These are phyloP conservation scores for Hirtodrosophila alboralis DNA, from an alignment of 2,888 invertebrate genomes.

Conservation along the genomic window DNA sequence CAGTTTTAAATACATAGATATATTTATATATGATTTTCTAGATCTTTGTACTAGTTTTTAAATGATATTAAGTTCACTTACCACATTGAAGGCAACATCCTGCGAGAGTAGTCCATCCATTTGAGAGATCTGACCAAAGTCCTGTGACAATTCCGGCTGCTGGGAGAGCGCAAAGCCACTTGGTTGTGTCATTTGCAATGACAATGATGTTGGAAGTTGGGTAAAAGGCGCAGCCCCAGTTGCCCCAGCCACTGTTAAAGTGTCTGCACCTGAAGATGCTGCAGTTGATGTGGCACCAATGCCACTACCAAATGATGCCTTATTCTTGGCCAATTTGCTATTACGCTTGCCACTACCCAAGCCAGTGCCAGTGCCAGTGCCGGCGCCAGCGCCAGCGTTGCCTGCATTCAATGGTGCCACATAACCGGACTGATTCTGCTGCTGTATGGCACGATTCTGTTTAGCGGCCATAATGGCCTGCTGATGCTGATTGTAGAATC, in stretches of 20 bases:
- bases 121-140: slow-evolving; percentile 88
- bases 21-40: no score
- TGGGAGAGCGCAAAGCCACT: slow-evolving; percentile 88
- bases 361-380: slow-evolving; percentile 57
- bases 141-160: slow-evolving; percentile 85
- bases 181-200: slow-evolving; percentile 88
- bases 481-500: slow-evolving; percentile 91
- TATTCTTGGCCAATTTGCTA: slow-evolving; percentile 16
- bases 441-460: slow-evolving; percentile 81
- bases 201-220: slow-evolving; percentile 87
- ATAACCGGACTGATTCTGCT: slow-evolving; percentile 30
- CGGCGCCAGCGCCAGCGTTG: slow-evolving; percentile 53
- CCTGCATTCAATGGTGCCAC: slow-evolving; percentile 13
- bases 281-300: neutral
- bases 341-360: slow-evolving; percentile 34
- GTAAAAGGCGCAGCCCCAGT: slow-evolving; percentile 86
- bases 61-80: slow-evolving; percentile 51
- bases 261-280: neutral
- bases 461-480: slow-evolving; percentile 86
- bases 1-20: no score
- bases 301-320: no score
- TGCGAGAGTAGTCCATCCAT: slow-evolving; percentile 97
- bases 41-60: no score
- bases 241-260: neutral
- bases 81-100: slow-evolving; percentile 85